phyloP scores from a whole-genome alignment of 2,113 vertebrate species.

The Pterocles gutturalis region DNA sequence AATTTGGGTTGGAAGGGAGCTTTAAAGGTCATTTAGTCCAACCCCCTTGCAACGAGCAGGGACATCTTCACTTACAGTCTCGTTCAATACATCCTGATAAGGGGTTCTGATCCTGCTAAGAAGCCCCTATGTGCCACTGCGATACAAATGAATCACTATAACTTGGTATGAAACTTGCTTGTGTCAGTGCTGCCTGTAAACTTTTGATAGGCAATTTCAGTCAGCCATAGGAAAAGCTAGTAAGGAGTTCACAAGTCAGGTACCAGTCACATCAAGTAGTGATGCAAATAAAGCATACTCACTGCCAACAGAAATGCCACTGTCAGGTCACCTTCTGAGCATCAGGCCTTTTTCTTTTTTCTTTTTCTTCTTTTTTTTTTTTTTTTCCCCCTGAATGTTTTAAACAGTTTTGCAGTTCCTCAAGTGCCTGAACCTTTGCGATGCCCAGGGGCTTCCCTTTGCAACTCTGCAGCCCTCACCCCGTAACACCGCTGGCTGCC shows the following conservation, averaged over 20 bases:
- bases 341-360: background rate
- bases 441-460: background rate
- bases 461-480: background rate
- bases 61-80: background rate
- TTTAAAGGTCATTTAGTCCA: background rate
- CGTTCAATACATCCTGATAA: background rate
- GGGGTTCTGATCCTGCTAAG: background rate
- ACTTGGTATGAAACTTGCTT: background rate
- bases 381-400: background rate
- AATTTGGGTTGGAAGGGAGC: background rate
- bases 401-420: background rate
- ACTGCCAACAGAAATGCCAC: background rate
- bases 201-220: background rate
- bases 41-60: background rate
- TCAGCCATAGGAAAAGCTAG: background rate
- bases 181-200: background rate
- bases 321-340: background rate
- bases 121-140: background rate
- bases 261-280: background rate
- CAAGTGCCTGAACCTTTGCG: background rate
- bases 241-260: background rate
- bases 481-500: background rate
- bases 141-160: background rate
- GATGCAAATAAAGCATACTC: background rate
- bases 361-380: too few relatives aligned